These are phyloP conservation scores for Oryzias javanicus DNA, from an alignment of 2,113 vertebrate species.

Conservation along the genomic window DNA sequence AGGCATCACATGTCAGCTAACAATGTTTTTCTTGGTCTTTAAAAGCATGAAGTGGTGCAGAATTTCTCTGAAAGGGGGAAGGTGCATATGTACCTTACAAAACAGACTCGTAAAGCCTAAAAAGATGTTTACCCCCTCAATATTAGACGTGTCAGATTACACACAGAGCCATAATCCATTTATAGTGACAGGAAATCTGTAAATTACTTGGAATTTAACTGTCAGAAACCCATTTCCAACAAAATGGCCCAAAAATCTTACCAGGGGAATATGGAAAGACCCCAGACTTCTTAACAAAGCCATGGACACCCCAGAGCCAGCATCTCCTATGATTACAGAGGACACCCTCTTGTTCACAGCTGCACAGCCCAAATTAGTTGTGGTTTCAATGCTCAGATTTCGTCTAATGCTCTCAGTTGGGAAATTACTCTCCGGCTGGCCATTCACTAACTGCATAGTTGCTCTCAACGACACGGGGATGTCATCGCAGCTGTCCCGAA, in stretches of 20 bases:
- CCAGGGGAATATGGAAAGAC: slow-evolving; percentile 72
- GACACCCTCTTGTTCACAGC: slow-evolving; percentile 44
- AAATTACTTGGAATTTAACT: too few relatives aligned
- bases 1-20: slow-evolving; percentile 5
- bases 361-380: slow-evolving; percentile 34
- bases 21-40: not conserved
- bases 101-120: too few relatives aligned
- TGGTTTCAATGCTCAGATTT: not conserved
- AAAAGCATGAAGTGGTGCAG: not conserved
- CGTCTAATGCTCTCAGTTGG: not conserved
- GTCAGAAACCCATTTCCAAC: too few relatives aligned
- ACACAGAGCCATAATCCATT: too few relatives aligned
- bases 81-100: too few relatives aligned
- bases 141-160: too few relatives aligned
- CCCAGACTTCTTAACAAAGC: slow-evolving; percentile 67
- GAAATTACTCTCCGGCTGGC: slow-evolving; percentile 48
- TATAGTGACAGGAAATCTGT: too few relatives aligned
- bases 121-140: too few relatives aligned
- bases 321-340: slow-evolving; percentile 74
- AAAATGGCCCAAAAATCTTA: slow-evolving; percentile 27
- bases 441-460: slow-evolving; percentile 68
- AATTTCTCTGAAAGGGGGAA: not conserved
- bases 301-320: slow-evolving; percentile 68
- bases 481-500: slow-evolving; percentile 72
- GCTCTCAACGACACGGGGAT: slow-evolving; percentile 63